Conservation (phyloP, 2,888 invertebrate genomes). For the Drosophila seclusa region DNA sequence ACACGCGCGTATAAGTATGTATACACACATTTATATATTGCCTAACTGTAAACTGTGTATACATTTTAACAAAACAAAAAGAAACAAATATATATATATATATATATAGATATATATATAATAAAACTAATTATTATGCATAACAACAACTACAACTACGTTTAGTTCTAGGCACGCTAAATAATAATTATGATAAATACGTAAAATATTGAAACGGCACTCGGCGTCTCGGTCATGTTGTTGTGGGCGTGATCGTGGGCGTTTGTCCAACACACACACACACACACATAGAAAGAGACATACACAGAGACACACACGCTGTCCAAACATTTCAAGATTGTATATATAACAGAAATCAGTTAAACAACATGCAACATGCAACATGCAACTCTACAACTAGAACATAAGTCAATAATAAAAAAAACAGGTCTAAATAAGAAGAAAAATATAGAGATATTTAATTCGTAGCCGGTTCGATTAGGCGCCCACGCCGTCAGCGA, state of each 20-base stretch:
- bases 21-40: slow-evolving; percentile 25
- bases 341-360: slow-evolving; percentile 35
- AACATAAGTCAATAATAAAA: slow-evolving; percentile 47
- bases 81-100: slow-evolving; percentile 24
- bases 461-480: slow-evolving; percentile 43
- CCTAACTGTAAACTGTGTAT: slow-evolving; percentile 60
- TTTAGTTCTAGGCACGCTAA: slow-evolving; percentile 45
- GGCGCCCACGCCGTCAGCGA: slow-evolving; percentile 35
- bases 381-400: slow-evolving; percentile 49
- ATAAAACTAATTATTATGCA: slow-evolving; percentile 8
- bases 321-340: slow-evolving; percentile 40
- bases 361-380: slow-evolving; percentile 47
- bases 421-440: slow-evolving; percentile 63
- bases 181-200: slow-evolving; percentile 44
- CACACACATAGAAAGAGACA: background rate
- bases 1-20: slow-evolving; percentile 16
- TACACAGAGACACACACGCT: slow-evolving; percentile 8
- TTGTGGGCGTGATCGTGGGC: slow-evolving; percentile 40
- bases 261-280: slow-evolving; percentile 31
- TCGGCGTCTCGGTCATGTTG: slow-evolving; percentile 30
- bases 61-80: slow-evolving; percentile 45
- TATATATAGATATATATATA: slow-evolving; percentile 17
- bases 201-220: slow-evolving; percentile 47
- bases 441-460: slow-evolving; percentile 28
- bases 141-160: slow-evolving; percentile 38